Evolutionary conservation across 2,888 invertebrate species (phyloP), one percentile per base, ranked within the genome.

Genomic region (Diadegma fenestrale): DNA sequence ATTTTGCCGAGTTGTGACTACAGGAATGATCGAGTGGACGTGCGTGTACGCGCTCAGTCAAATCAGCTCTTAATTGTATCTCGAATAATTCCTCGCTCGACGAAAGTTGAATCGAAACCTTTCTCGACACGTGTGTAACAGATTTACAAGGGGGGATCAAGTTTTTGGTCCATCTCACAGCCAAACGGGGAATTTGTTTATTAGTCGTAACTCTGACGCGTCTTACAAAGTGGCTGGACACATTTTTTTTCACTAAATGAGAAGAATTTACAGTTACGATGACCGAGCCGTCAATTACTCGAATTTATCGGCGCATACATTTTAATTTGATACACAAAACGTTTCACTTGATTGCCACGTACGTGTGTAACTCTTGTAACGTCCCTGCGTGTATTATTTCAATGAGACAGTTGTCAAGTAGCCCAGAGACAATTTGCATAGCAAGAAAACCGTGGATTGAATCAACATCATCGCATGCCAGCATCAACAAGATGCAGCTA

Each of bases 381-480:
- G 26, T 41, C 1, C 30, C 30, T 8, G n/a, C n/a, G 17, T 3
- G 17, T 45, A 30, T 73, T 61, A 75, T 63, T 75, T 45, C 75
- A 14, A 64, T 63, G 54, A 79, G 64, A 76, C 64, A 76, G 63
- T 37, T 61, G 17, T 58, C 30, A 22, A 26, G 48, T 76, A 72
- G 80, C 76, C 66, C 19, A 78, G 66, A 77, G 68, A 77, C 63
- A 61, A 73, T 30, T 51, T 43, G 80, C 26, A 45, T 22, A 33
- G 48, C 66, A 71, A 66, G 76, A 33, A 87, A 64, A 77, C 85
- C 89, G 89, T 84, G 88, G 79, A 87, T 89, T 91, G 88, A 87
- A 89, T 91, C 90, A 92, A 92, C 92, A 91, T 77, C 86, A 72
- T 75, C 77, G 88, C 87, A 87, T 91, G 92, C 92, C 92, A 92